These are phyloP conservation scores for Rhodeus uyekii DNA, from an alignment of 2,797 vertebrate species.

Conservation along the genomic window DNA sequence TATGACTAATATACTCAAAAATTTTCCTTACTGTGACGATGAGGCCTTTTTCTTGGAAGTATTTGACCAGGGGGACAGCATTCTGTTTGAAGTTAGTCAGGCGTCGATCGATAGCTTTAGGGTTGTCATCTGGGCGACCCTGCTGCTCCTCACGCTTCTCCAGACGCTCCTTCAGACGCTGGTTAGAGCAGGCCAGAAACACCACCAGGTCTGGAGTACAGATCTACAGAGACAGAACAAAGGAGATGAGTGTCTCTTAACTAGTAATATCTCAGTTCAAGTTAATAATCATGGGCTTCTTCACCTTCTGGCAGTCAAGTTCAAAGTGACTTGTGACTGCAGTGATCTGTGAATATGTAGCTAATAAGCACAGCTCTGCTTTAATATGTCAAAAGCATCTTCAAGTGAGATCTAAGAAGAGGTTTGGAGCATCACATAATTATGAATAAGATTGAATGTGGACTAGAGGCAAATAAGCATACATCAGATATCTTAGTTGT, in stretches of 20 bases:
- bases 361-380: neutral
- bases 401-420: neutral
- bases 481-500: neutral
- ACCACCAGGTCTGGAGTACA: conserved; percentile 96
- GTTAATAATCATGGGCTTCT: neutral
- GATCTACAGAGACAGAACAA: conserved; percentile 76
- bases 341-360: neutral
- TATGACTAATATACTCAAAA: neutral
- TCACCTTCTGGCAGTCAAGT: conserved; percentile 3
- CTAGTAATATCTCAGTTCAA: neutral
- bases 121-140: conserved; percentile 96
- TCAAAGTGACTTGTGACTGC: neutral
- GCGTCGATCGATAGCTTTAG: conserved; percentile 93
- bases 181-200: conserved; percentile 92
- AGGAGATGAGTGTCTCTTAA: neutral
- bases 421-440: neutral
- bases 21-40: conserved; percentile 87
- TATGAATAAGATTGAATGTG: neutral
- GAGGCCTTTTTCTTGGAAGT: conserved; percentile 96
- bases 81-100: conserved; percentile 98
- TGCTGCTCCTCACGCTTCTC: conserved; percentile 92
- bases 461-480: neutral
- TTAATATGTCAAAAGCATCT: neutral
- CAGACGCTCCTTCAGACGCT: conserved; percentile 91
- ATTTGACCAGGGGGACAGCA: conserved; percentile 90